Conservation (phyloP, 2,113 vertebrate genomes). For the Neofelis nebulosa region DNA sequence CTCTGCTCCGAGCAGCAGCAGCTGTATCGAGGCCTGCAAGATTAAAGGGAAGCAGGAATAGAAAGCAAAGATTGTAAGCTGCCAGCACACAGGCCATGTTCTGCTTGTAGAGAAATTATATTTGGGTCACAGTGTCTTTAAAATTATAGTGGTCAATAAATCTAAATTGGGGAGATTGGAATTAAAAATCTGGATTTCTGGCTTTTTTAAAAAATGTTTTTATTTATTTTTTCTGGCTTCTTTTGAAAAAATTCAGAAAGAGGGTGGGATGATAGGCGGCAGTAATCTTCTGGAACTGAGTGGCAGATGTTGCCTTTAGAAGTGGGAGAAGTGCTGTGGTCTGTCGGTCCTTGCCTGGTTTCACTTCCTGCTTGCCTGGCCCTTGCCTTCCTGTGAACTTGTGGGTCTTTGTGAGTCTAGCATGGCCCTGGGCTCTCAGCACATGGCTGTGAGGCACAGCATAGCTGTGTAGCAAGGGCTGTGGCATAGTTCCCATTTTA, state of each 20-base stretch:
- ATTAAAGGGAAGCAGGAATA: background rate
- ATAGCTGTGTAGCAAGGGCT: background rate
- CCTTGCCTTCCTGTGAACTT: background rate
- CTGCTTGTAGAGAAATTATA: background rate
- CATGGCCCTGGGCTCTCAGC: background rate
- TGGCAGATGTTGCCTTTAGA: background rate
- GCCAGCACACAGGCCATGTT: background rate
- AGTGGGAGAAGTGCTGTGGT: background rate
- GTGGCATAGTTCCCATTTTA: background rate
- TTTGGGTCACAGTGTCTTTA: background rate
- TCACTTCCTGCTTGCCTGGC: background rate
- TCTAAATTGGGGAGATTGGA: background rate
- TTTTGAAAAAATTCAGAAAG: background rate
- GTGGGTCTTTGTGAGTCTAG: background rate
- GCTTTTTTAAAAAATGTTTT: background rate
- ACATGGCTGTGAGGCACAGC: background rate
- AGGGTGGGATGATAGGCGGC: background rate
- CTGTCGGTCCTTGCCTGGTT: background rate
- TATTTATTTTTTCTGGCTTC: background rate
- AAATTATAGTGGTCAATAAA: background rate
- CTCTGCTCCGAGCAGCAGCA: background rate
- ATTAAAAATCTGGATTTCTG: conserved; percentile 41
- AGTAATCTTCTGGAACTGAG: background rate
- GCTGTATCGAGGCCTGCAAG: background rate
- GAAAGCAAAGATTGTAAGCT: background rate